phyloP scores from a whole-genome alignment of 2,888 invertebrate species.

The Acrocyrtus sp. region DNA sequence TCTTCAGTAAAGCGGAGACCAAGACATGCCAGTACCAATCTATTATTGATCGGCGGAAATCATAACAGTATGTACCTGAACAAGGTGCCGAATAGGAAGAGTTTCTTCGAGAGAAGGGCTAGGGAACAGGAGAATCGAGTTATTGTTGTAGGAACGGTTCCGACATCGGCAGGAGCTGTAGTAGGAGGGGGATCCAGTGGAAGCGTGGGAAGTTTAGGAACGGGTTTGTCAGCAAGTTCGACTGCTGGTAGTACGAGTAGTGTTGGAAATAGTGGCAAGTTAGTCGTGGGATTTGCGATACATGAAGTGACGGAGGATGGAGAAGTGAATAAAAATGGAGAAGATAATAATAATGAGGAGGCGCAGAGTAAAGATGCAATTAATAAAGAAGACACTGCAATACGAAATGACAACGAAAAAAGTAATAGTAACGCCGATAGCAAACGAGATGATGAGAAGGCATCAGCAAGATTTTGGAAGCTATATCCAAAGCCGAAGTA shows the following conservation, averaged over 20 bases:
- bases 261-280: no score
- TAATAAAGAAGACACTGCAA: no score
- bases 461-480: conserved; percentile 69
- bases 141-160: conserved; percentile 56
- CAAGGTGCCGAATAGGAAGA: conserved; percentile 75
- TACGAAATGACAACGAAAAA: no score
- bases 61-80: conserved; percentile 76
- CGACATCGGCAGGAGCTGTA: background rate
- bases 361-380: background rate
- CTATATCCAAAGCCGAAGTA: conserved; percentile 81
- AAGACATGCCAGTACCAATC: conserved; percentile 78
- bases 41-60: conserved; percentile 67
- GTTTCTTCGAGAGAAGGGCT: conserved; percentile 66
- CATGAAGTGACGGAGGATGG: conserved; percentile 8
- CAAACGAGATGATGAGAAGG: no score
- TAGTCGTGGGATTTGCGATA: no score
- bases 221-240: background rate
- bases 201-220: no score
- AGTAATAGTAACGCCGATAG: no score
- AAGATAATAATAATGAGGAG: background rate
- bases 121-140: conserved; percentile 64
- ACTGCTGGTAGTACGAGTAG: background rate
- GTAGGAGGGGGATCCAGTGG: no score
- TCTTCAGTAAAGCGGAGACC: conserved; percentile 87
- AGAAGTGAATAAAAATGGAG: background rate